Evolutionary conservation across 2,113 vertebrate species (phyloP), one percentile per base, ranked within the genome.

Genomic region (Sterna hirundo): DNA sequence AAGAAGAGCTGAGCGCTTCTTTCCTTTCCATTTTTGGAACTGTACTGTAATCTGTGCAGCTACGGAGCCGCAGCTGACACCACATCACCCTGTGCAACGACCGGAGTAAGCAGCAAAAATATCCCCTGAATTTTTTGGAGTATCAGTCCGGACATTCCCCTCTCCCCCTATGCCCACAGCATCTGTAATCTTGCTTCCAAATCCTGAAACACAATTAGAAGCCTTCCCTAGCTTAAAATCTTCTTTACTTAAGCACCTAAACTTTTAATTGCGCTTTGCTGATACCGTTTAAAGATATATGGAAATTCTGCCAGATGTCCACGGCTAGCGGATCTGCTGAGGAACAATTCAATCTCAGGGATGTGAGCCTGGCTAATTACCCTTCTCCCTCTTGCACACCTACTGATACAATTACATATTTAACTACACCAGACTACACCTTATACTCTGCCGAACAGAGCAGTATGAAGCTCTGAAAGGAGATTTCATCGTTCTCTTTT

Each of bases 1-100:
- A 88, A 94, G 69, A 85, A 83, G 94, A 93, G 82, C 74, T 88
- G 76, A 94, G 79, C 49, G 52, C 54, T 57, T 64, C 32, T 90
- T 95, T 82, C 83, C 74, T 97, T 95, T 94, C 94, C 92, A 96
- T 96, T 96, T 96, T 96, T 95, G 93, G 92, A 96, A 78, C 88
- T 96, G 76, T 84, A 46, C 72, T 84, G 81, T 70, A 74, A 61
- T 91, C 66, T 66, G 69, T 23, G 40, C 65, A 93, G 89, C 78
- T 95, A 84, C 42, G 88, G 87, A 91, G 74, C 64, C 78, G 83
- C 91, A 96, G 86, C 83, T 91, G 88, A 92, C 58, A 92, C 23
- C 38, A 49, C 80, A 93, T 32, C 49, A 90, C 47, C 55, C 83
- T 95, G 69, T 83, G 46, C 78, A 93, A 83, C 22, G 49, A 74